phyloP scores from a whole-genome alignment of 2,888 invertebrate genomes.

The Oligia latruncula region DNA sequence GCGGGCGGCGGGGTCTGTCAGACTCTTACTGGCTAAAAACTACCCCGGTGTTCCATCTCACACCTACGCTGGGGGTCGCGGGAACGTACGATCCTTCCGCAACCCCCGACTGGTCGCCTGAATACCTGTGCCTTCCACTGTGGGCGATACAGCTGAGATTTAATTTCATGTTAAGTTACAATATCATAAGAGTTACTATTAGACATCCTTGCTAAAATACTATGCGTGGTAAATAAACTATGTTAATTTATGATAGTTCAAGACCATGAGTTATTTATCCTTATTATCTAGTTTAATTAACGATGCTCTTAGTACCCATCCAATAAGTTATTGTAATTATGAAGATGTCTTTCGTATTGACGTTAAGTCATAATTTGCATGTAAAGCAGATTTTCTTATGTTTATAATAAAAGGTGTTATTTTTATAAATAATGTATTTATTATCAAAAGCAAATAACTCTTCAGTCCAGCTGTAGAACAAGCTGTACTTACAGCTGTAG shows the following conservation, averaged over 20 bases:
- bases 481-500: no score
- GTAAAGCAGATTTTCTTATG: slow-evolving; percentile 30
- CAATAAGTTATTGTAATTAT: slow-evolving; percentile 25
- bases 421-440: slow-evolving; percentile 2
- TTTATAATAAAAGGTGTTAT: background rate
- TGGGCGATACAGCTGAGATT: background rate
- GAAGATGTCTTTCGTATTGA: background rate
- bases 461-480: background rate
- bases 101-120: no score
- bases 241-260: background rate
- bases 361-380: slow-evolving; percentile 7
- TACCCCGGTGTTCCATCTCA: no score
- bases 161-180: background rate
- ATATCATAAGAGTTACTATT: background rate
- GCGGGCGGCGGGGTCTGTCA: no score
- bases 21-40: no score
- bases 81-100: no score
- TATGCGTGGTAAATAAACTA: background rate
- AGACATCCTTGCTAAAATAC: background rate
- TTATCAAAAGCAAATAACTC: background rate
- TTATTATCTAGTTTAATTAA: slow-evolving; percentile 30
- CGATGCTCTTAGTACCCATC: slow-evolving; percentile 1
- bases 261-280: background rate
- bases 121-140: background rate
- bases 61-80: no score